phyloP scores from a whole-genome alignment of 1,140 invertebrate genomes.

The Neoseiulus cucumeris region DNA sequence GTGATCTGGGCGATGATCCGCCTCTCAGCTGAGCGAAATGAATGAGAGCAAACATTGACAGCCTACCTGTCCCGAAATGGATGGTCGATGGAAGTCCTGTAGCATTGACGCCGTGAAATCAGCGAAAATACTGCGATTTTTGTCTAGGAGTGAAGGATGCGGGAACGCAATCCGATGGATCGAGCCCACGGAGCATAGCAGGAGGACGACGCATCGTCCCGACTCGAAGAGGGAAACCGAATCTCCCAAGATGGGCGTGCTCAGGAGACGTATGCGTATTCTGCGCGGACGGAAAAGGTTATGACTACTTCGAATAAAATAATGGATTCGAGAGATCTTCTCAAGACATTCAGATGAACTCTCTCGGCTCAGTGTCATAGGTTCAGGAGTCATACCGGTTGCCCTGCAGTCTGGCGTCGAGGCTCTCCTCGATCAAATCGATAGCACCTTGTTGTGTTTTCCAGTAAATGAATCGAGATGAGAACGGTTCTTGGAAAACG shows the following conservation, averaged over 20 bases:
- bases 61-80: not conserved
- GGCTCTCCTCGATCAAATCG: slow-evolving; percentile 6
- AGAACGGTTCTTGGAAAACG: not conserved
- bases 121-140: not conserved
- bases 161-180: not conserved
- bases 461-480: not conserved
- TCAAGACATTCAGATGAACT: too few species aligned
- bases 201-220: not conserved
- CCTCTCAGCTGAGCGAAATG: too few species aligned
- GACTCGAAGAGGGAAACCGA: not conserved
- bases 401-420: not conserved
- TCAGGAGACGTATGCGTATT: not conserved
- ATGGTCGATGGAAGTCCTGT: not conserved
- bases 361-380: too few species aligned
- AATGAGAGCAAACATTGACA: too few species aligned
- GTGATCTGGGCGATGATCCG: too few species aligned
- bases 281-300: not conserved
- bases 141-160: not conserved
- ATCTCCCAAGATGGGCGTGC: not conserved
- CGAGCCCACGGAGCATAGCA: not conserved
- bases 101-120: not conserved
- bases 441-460: not conserved
- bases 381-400: not conserved
- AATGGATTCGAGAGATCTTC: too few species aligned
- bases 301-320: too few species aligned